Percentiles rank a stretch among this genome's conserved stretches.
phyloP scores from a whole-genome alignment of 2,888 invertebrate genomes.

The Rhamphomyia laevipes region DNA sequence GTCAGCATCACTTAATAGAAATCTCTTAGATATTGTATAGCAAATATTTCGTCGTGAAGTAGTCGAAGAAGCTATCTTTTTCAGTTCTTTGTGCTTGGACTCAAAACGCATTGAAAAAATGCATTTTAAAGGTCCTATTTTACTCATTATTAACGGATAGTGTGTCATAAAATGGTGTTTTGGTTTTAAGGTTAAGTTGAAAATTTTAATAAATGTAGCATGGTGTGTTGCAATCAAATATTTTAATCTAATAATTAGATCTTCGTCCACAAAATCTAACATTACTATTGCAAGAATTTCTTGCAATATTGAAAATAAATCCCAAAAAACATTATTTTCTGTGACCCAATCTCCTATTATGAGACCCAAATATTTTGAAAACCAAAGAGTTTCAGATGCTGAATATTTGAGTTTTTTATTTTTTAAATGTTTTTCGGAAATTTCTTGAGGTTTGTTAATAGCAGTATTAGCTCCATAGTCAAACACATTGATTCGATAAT shows the following conservation, averaged over 20 bases:
- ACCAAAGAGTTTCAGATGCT: not conserved
- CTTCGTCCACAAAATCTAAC: not conserved
- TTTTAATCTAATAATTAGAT: not conserved
- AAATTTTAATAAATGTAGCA: not conserved
- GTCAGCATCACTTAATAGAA: not conserved
- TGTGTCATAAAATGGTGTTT: conserved; percentile 4
- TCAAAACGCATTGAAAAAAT: conserved; percentile 1
- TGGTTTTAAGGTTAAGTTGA: not conserved
- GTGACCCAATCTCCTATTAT: not conserved
- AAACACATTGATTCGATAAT: conserved; percentile 1
- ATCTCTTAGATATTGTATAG: not conserved
- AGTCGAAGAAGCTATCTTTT: not conserved
- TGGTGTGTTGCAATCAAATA: not conserved
- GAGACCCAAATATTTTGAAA: not conserved
- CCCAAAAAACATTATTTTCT: not conserved
- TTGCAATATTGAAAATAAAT: not conserved
- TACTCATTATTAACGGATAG: conserved; percentile 1
- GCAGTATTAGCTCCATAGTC: not conserved
- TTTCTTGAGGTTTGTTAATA: too few relatives aligned
- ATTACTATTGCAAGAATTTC: not conserved
- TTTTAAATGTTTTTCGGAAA: too few relatives aligned
- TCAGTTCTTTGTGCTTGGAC: conserved; percentile 1
- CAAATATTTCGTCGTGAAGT: not conserved
- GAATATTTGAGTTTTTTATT: too few relatives aligned
- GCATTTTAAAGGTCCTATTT: not conserved